Conservation (phyloP, 2,888 invertebrate genomes). For the Zeuzera pyrina region DNA sequence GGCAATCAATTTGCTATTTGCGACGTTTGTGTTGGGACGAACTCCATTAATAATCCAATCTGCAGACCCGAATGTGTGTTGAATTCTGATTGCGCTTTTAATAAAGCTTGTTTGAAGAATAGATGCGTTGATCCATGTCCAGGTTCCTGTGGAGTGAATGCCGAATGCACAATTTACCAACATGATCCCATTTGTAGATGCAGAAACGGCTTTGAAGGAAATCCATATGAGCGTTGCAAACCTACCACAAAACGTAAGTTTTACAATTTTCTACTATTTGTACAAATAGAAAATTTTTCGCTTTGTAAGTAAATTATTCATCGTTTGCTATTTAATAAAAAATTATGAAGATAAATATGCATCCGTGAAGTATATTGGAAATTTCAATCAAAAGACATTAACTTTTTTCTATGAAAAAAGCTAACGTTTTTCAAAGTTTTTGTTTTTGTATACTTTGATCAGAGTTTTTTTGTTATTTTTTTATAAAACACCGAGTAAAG, state of each 20-base stretch:
- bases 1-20: constrained; percentile 85
- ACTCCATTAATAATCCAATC: constrained; percentile 78
- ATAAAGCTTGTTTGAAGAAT: constrained; percentile 82
- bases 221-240: constrained; percentile 84
- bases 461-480: too few species aligned
- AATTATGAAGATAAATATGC: too few species aligned
- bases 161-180: constrained; percentile 78
- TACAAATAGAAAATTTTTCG: too few species aligned
- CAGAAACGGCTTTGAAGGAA: constrained; percentile 77
- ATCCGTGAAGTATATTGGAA: too few species aligned
- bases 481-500: too few species aligned
- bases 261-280: background rate
- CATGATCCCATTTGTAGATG: constrained; percentile 84
- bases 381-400: too few species aligned
- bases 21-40: constrained; percentile 81
- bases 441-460: too few species aligned
- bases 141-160: constrained; percentile 84
- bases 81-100: constrained; percentile 84
- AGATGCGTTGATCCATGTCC: constrained; percentile 85
- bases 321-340: background rate
- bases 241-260: constrained; percentile 69
- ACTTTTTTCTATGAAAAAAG: too few species aligned
- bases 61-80: constrained; percentile 89
- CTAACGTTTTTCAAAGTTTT: too few species aligned
- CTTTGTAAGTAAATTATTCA: background rate